Percentiles rank a stretch among this genome's conserved stretches.
Evolutionary conservation across 2,888 invertebrate species (phyloP).

Genomic region (Phyto melanocephala): DNA sequence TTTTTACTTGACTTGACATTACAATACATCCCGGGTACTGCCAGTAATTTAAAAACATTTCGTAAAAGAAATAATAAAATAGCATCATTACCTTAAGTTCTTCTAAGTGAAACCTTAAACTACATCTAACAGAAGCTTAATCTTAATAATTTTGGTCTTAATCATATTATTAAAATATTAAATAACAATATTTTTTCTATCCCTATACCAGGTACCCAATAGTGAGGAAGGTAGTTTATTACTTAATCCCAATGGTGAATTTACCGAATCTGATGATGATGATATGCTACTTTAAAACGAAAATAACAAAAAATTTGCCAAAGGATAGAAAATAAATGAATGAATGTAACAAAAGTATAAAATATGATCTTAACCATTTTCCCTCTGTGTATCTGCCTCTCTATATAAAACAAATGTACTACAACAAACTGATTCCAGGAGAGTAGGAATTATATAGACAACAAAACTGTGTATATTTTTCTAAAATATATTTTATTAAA

Average conservation of each 20-base stretch:
- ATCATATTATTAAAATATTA: too few species aligned
- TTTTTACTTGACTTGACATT: too few species aligned
- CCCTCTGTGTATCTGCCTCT: background rate
- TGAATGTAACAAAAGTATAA: background rate
- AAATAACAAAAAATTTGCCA: background rate
- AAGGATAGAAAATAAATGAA: too few species aligned
- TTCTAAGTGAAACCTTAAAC: too few species aligned
- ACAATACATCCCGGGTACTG: too few species aligned
- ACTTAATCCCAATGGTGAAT: constrained; percentile 76
- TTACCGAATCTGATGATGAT: constrained; percentile 77
- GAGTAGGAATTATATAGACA: background rate
- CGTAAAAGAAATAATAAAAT: too few species aligned
- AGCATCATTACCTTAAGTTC: too few species aligned
- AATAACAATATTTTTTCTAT: background rate
- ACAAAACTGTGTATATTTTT: constrained; percentile 33
- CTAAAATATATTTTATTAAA: constrained; percentile 17
- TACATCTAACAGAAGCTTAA: too few species aligned
- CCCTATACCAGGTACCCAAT: constrained; percentile 71
- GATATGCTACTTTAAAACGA: constrained; percentile 75
- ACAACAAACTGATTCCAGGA: background rate
- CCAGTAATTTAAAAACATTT: too few species aligned
- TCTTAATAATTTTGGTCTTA: too few species aligned
- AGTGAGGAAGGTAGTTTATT: constrained; percentile 76
- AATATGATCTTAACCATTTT: background rate
- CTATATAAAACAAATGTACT: background rate